Evolutionary conservation across 2,888 invertebrate genomes (phyloP), one percentile per base, ranked within the genome.

Genomic region (Erynnis tages): DNA sequence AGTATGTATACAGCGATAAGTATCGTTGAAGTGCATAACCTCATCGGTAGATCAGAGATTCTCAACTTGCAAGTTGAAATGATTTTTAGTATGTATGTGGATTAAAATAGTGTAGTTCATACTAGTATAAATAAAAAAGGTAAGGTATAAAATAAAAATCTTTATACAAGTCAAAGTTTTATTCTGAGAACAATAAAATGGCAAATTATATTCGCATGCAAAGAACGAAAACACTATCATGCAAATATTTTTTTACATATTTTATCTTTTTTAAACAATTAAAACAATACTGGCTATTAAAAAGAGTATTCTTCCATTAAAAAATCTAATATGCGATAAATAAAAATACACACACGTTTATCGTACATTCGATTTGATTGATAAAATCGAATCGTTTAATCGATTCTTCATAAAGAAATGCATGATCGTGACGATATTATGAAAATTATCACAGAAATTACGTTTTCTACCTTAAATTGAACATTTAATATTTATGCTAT

Each of bases 191-290:
- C 55, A 60, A 65, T 67, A 65, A 66, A 69, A 76, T 71, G 69
- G 69, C 67, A 74, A 72, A 68, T 68, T 54, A 71, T 65, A 67
- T 66, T 70, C 68, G 72, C 85, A 87, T 87, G 85, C 85, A 83
- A 81, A 71, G 63, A 81, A 79, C 73, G 71, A 81, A 73, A 85
- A 83, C 82, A 79, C 81, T 70, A 68, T 69, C 86, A 85, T 87
- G 85, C 86, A 85, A 61, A 79, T 78, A 73, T 77, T 78, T 79
- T 79, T 79, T 69, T 68, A 73, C 52, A 65, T 71, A n/a, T n/a
- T n/a, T 74, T 73, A 61, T 54, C 56, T 67, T 75, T 71, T 67
- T 62, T 64, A 58, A 69, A 71, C 57, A 59, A 59, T 62, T 65
- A 69, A 69, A 69, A 60, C 61, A 69, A 59, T 57, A 63, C 49